Percentiles rank a stretch among this genome's conserved stretches.
Conservation (phyloP, 2,113 vertebrate species). For the Cepphus grylle region DNA sequence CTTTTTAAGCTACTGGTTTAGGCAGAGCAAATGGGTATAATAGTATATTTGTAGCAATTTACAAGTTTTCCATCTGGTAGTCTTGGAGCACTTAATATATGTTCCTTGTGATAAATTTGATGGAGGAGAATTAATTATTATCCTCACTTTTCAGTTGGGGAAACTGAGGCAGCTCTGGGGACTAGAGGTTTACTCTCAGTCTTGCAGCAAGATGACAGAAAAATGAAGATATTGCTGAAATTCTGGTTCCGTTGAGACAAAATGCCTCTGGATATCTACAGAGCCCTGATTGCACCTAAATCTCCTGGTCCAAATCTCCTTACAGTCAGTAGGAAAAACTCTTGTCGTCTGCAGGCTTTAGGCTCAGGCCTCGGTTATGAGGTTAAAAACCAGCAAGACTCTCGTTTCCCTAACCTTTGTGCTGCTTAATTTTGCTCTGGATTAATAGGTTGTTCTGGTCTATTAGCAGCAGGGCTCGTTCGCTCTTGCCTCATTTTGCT, state of each 20-base stretch:
- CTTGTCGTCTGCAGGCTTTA: not conserved
- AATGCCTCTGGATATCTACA: not conserved
- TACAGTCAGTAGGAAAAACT: not conserved
- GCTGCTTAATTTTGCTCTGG: constrained; percentile 46
- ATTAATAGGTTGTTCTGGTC: constrained; percentile 53
- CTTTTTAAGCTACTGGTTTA: not conserved
- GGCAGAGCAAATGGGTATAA: not conserved
- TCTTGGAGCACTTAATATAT: not conserved
- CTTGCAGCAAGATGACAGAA: not conserved
- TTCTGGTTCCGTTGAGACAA: not conserved
- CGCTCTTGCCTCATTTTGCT: constrained; percentile 50
- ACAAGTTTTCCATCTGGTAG: not conserved
- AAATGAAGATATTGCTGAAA: not conserved
- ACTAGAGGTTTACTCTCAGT: not conserved
- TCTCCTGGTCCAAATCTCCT: not conserved
- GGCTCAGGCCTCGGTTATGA: not conserved
- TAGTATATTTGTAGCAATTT: not conserved
- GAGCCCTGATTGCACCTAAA: not conserved
- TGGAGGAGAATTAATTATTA: not conserved
- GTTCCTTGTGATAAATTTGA: not conserved
- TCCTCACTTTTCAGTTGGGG: not conserved
- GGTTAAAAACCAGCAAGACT: not conserved
- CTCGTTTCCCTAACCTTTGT: constrained; percentile 26
- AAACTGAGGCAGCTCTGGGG: not conserved
- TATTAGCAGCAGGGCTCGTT: constrained; percentile 40